Base-by-base conservation (phyloP, 2,888 invertebrate genomes). In the Spodoptera picta region DNA sequence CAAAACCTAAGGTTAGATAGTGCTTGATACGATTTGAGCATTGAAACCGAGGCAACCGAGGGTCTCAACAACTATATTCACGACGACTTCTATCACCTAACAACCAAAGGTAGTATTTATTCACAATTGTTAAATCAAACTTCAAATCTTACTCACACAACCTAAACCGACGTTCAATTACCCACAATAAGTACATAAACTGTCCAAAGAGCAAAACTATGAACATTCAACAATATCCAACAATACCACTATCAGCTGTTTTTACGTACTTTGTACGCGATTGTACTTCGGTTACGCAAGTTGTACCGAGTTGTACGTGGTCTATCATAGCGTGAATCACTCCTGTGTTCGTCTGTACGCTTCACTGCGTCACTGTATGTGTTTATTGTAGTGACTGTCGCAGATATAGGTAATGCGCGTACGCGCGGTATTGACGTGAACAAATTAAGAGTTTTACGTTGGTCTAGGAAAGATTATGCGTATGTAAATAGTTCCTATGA, bases 241-340 rank as follows among this genome's bases (percentile, higher is more conserved):
- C 52, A 58, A 63, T 51, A 73, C 43, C 55, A 64, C 31, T 57
- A 72, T 70, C 73, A 67, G 61, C 51, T 54, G 57, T 72, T 46
- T 19, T 44, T 50, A 42, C 49, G 60, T 50, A 73, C 65, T 69
- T 60, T 65, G 69, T 72, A 48, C 54, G 46, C 51, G 44, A 10
- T n/a, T 58, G 60, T 68, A 58, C 65, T 31, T 55, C 52, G 47
- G 61, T 75, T 77, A 69, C 73, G 77, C 69, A 69, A 74, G 63
- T 65, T 23, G 49, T 50, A 73, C 78, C 69, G 65, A 74, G 63
- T 65, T 23, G 49, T 50, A 73, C 78, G 67, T 75, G 75, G 62
- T 61, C 67, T 77, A 77, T 77, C 77, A 47, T 44, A 27, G 52
- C 50, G 56, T 78, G 77, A 77, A 73, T 77, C 78, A 77, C 67